phyloP scores from a whole-genome alignment of 2,888 invertebrate species.

The Penaeus monodon region DNA sequence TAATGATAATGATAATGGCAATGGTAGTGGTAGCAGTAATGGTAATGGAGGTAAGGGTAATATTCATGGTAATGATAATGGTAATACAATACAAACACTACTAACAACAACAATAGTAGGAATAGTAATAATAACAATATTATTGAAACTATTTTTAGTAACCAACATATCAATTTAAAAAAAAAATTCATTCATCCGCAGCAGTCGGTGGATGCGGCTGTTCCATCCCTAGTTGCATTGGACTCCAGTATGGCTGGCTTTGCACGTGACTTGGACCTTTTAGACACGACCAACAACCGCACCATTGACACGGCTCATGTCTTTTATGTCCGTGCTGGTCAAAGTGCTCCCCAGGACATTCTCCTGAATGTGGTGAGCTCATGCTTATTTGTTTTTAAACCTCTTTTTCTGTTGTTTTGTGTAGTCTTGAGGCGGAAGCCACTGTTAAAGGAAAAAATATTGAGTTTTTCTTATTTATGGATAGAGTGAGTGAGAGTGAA shows the following conservation, averaged over 20 bases:
- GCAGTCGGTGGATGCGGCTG: constrained; percentile 62
- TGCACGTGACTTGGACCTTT: constrained; percentile 80
- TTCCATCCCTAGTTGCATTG: constrained; percentile 78
- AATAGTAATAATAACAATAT: not conserved
- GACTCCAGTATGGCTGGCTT: constrained; percentile 82
- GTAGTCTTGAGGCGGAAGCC: no score
- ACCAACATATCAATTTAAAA: not conserved
- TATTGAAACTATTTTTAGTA: not conserved
- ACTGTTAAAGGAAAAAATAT: no score
- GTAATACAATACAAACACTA: no score
- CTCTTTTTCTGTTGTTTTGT: not conserved
- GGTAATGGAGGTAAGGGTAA: no score
- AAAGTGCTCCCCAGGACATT: constrained; percentile 83
- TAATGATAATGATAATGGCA: no score
- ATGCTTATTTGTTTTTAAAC: not conserved
- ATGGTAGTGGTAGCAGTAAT: no score
- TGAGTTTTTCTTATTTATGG: not conserved
- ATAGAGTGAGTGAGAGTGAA: not conserved
- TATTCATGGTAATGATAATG: no score
- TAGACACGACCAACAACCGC: constrained; percentile 89
- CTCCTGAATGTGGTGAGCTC: constrained; percentile 80
- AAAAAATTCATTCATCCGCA: not conserved
- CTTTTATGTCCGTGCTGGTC: constrained; percentile 92
- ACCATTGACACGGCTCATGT: constrained; percentile 93
- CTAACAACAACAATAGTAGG: not conserved